Conservation (phyloP, 2,113 vertebrate genomes). For the Podarcis muralis region DNA sequence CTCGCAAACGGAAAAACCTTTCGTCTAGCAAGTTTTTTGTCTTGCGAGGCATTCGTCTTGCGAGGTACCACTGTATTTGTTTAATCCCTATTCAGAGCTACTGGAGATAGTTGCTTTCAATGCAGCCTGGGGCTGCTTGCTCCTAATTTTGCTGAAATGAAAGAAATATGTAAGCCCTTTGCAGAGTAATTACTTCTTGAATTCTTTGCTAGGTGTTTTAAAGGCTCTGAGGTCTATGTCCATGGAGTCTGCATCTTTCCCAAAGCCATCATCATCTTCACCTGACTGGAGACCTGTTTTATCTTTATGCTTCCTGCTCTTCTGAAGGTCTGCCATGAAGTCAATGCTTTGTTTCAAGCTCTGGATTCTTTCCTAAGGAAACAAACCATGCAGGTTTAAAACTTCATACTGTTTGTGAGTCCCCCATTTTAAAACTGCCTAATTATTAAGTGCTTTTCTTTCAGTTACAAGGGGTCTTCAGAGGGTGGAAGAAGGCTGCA, state of each 20-base stretch:
- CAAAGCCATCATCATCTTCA: conserved; percentile 67
- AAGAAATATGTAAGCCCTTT: background rate
- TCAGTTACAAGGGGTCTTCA: background rate
- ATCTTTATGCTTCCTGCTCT: conserved; percentile 79
- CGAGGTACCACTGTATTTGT: too few species aligned
- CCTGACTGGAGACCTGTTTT: conserved; percentile 75
- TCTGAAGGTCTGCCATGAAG: conserved; percentile 94
- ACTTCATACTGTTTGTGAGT: background rate
- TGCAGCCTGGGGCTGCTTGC: background rate
- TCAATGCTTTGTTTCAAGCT: conserved; percentile 96
- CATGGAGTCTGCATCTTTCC: conserved; percentile 73
- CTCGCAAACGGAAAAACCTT: too few species aligned
- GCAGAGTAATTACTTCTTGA: conserved; percentile 73
- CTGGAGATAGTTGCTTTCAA: too few species aligned
- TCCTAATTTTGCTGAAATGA: background rate
- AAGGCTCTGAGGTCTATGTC: conserved; percentile 80
- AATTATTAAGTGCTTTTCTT: conserved; percentile 5
- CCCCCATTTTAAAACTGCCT: background rate
- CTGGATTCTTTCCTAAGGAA: conserved; percentile 89
- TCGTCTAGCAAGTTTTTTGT: too few species aligned
- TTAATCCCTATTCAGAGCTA: background rate
- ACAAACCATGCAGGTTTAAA: conserved; percentile 21
- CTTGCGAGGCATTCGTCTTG: too few species aligned
- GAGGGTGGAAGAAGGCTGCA: background rate
- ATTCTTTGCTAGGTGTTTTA: conserved; percentile 78